Evolutionary conservation across 2,113 vertebrate species (phyloP), one percentile per base, ranked within the genome.

Genomic region (Bubalus kerabau): DNA sequence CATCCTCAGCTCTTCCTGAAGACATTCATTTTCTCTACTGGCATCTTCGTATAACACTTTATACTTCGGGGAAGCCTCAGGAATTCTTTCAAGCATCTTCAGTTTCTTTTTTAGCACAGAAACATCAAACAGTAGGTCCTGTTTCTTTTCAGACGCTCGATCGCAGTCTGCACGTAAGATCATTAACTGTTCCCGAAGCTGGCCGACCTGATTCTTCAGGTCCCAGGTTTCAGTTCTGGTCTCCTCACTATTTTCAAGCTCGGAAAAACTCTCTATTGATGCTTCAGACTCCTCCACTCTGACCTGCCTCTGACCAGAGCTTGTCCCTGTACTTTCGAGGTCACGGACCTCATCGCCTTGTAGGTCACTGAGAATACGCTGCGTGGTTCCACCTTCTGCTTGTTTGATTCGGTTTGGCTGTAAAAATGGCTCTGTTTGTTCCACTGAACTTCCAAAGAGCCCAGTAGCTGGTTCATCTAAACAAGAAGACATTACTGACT

Each of bases 241-340:
- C 92, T 94, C 95, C 59, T 95, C 98, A 64, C 95, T 83, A 23
- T 98, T 97, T 87, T 98, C 98, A 56, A 98, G 80, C 78, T 97
- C 98, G 0, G 92, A 98, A 57, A 98, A 98, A 23, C 91, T 5
- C 93, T 99, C 98, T 0, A 96, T 54, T 8, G 88, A 81, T 50
- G 98, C 97, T 60, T 98, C 98, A 26, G 96, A 96, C 7, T 98
- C 98, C 48, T 97, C 96, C 0, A 15, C 1, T 90, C 96, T 98
- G 91, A 46, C 84, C 62, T 52, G 54, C 71, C 83, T n/a, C 1
- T 1, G 95, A 16, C 26, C 36, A 13, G 54, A 98, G 90, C 96
- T 97, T 0, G 13, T 95, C 40, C 6, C n/a, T 21, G 36, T 95
- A 90, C 97, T 82, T 19, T 21, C 43, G 83, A 57, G 46, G 14